Base-by-base conservation (phyloP, 2,113 vertebrate genomes). In the Apodemus sylvaticus region DNA sequence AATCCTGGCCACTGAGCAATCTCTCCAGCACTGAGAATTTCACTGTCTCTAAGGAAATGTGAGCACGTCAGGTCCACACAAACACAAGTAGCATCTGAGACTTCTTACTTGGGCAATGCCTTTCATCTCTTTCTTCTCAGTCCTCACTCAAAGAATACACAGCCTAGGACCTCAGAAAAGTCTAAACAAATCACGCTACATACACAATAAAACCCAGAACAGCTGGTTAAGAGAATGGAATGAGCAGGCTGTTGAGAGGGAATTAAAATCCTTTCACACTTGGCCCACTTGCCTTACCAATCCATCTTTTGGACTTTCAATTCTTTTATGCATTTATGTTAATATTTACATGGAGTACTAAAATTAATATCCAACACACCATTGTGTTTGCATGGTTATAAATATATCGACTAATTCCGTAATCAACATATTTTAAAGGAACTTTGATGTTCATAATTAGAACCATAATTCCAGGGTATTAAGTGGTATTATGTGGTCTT, bases 301-400 rank as follows among this genome's bases (percentile, higher is more conserved):
- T 39, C 29, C 73, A 42, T 29, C 29, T 39, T 66, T 53, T 12
- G 70, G 34, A 19, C 6, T 82, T 64, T 82, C 26, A 4, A 31
- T 62, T 64, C 73, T 71, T 86, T 81, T 58, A 58, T 26, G 42
- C 10, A 45, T 53, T 73, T 51, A 83, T 16, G 48, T 4, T 53
- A 89, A 53, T 88, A 81, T 64, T 91, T 93, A 42, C 34, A 82
- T 89, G 73, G 79, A 58, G 66, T 39, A 71, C n/a, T 66, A 36
- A 95, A 91, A 92, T 86, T 16, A 92, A 95, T 68, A 87, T 53
- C 14, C 53, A 90, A 64, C 17, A n/a, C 26, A 71, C 6, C 19
- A 42, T 14, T 11, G 16, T 58, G 58, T 51, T 68, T 94, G 58
- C n/a, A 39, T 39, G 16, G 34, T 48, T 76, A 11, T 58, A 90